Base-by-base conservation (phyloP, 2,888 invertebrate species). In the Eurois occulta region DNA sequence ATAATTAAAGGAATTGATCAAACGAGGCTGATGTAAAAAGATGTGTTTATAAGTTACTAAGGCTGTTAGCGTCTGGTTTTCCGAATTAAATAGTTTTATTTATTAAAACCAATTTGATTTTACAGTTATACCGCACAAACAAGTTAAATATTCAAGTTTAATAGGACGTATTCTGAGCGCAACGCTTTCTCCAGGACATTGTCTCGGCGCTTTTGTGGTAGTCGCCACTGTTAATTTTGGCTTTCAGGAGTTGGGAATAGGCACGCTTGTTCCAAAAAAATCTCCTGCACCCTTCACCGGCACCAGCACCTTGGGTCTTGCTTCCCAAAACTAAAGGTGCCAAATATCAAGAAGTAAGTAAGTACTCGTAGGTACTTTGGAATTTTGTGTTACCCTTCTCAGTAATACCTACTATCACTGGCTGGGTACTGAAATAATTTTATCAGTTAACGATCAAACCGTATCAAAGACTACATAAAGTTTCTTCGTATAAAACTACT, bases 1-100 rank as follows among this genome's bases (percentile, higher is more conserved):
- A 55, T 38, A 69, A 67, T 84, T 83, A 75, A 79, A 85, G 77
- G 83, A 78, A 76, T 60, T 72, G 71, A 75, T 85, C 13, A 79
- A 69, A 60, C 32, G 11, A n/a, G 8, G 67, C 16, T 60, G 41
- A n/a, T 16, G n/a, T 65, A 16, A 65, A 41, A 16, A 62, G 1
- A 67, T 38, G 72, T 60, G 16, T 43, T 24, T 3, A 72, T 43
- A 35, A 16, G 1, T 4, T 32, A 32, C 21, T 8, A 32, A 60
- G 18, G 60, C 8, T 18, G 32, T 16, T 58, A 28, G 48, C 21
- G 7, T 58, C 28, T 58, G 28, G 6, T 58, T 28, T 28, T 58
- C 55, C n/a, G 11, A 11, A n/a, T 58, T 21, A 21, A 28, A 58
- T 58, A 46, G 18, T 18, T 48, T 6, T 48, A 21, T 48, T 46